A percentile compares a stretch with the other conserved stretches of the same genome.
phyloP scores from a whole-genome alignment of 2,797 vertebrate genomes.

The Vultur gryphus region DNA sequence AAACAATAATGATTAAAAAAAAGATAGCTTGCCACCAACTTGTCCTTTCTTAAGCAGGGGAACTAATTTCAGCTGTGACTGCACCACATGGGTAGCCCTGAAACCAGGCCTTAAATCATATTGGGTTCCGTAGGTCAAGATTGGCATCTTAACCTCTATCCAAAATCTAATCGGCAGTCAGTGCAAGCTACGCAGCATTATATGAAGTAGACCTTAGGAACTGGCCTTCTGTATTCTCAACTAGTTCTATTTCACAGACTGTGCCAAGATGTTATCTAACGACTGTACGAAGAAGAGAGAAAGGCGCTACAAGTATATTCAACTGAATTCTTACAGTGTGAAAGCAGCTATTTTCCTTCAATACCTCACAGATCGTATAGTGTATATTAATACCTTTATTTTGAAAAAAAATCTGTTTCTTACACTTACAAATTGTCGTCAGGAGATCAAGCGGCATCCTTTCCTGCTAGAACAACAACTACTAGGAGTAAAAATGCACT shows the following conservation, averaged over 20 bases:
- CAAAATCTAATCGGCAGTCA: neutral
- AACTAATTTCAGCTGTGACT: neutral
- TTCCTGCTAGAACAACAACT: neutral
- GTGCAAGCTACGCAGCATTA: neutral
- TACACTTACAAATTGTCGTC: neutral
- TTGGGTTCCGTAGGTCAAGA: neutral
- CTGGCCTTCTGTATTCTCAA: neutral
- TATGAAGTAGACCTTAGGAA: neutral
- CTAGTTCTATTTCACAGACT: neutral
- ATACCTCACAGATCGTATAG: neutral
- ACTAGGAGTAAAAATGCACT: neutral
- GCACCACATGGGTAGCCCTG: neutral
- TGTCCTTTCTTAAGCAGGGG: neutral
- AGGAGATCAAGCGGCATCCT: neutral
- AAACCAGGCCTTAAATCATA: neutral
- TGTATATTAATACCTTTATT: neutral
- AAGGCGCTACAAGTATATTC: neutral
- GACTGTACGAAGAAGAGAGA: neutral
- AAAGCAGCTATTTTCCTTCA: neutral
- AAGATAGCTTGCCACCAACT: neutral
- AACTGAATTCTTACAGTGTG: neutral
- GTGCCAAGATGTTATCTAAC: neutral
- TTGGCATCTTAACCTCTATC: neutral
- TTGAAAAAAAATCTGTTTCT: neutral
- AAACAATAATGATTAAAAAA: neutral